Base-by-base conservation (phyloP, 2,888 invertebrate genomes). In the Cerceris rybyensis region DNA sequence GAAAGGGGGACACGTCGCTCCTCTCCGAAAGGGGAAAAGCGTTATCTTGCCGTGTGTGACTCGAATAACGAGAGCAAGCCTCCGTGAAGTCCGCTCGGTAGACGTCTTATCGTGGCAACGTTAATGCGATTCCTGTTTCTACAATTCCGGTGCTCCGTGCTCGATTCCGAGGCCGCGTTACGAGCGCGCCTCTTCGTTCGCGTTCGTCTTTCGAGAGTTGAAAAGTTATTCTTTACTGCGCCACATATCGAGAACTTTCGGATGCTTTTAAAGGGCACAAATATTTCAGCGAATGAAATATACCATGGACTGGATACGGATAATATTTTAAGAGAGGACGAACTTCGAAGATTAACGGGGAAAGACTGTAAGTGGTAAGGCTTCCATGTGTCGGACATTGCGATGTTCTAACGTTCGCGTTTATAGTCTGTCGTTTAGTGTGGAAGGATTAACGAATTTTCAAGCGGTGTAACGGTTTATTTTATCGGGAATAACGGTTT, bases 11-110 rank as follows among this genome's bases (percentile, higher is more conserved):
- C 80, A 81, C 82, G 82, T 87, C 80, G 78, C 80, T 84, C 72
- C 81, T 85, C 81, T 70, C 64, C 82, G 78, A 76, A 80, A 81
- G 77, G 78, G 75, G 79, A 81, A 82, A 85, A 84, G 82, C 82
- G 86, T 83, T 86, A 87, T 87, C 86, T 84, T 84, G 78, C 80
- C 82, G 85, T 83, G 84, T 89, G 90, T 89, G 90, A 89, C 89
- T 88, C 75, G 90, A 89, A 90, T 90, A 90, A 90, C 86, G 86
- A 88, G 88, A 83, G 82, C 79, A 64, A 82, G 82, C 76, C 79
- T 75, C 67, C 82, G 84, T 67, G 75, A 84, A 81, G 84, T 73
- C 78, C 71, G 70, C 68, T 73, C 70, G 65, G 65, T 70, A 58
- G 78, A 79, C 79, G 76, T 84, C 77, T 81, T 83, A 81, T 84